Evolutionary conservation across 1,140 invertebrate species (phyloP), one percentile per base, ranked within the genome.

Genomic region (Monomorium pharaonis): DNA sequence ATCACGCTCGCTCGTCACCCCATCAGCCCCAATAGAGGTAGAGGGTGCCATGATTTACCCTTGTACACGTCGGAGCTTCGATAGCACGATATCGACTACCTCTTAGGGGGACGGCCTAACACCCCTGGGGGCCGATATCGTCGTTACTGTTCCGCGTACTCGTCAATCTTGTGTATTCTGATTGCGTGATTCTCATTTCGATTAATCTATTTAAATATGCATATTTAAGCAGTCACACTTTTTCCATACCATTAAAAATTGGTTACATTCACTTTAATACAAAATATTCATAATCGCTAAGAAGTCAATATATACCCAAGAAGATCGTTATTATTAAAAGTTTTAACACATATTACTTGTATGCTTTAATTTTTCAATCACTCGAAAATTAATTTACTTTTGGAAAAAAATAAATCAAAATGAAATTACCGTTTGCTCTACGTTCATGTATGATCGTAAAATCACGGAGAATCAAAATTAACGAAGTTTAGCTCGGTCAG

Each of bases 11-110:
- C 90, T 86, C 69, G 85, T 85, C 85, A 86, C 85, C 70, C 80
- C 81, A 80, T 90, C 88, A 72, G 80, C 75, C 56, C 81, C 86
- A 85, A 90, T 89, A 86, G 89, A 86, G 88, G 80, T 84, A 69
- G 78, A 88, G 89, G 86, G 86, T 85, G 62, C 74, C 54, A 60
- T 77, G 86, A 91, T 90, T 89, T 88, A 70, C 60, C 67, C 70
- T 67, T 84, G 72, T 62, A 89, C 87, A 91, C 67, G 83, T 89
- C 75, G 85, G 33, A 88, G 88, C 54, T 37, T 89, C 84, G 88
- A 91, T 91, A 91, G 85, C 87, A 75, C 88, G 90, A 92, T 92
- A 94, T 93, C 88, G 92, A 92, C 88, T 91, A 86, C 89, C 65
- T 85, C 80, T 37, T 47, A 81, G 30, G 80, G 69, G 85, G 85